Evolutionary conservation across 2,888 invertebrate genomes (phyloP), one percentile per base, ranked within the genome.

Genomic region (Cynaeus angustus): DNA sequence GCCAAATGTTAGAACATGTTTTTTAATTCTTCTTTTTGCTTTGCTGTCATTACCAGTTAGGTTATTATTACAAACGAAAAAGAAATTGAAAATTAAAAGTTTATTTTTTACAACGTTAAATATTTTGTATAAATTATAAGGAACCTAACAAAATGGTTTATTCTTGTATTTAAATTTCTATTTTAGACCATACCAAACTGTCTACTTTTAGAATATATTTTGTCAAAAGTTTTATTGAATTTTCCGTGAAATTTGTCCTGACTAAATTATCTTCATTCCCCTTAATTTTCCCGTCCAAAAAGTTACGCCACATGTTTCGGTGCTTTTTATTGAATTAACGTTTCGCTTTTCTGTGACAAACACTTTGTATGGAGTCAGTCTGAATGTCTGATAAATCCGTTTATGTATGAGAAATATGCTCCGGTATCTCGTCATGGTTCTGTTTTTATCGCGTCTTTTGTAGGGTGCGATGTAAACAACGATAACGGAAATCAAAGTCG

Each of bases 401-500:
- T 48, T 48, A 48, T 56, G 56, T 46, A 33, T 12, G 21, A 41
- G 30, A 53, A 64, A 64, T 56, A 14, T 56, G 45, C 38, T 48
- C 13, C 30, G 30, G 16, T 53, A 55, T 65, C 55, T 55, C 21
- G n/a, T 21, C 21, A 21, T 53, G 41, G 59, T 37, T 52, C 53
- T 59, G 65, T 59, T 69, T 69, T 69, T 69, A 69, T 66, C 59
- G 45, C 59, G 37, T 65, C 50, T 30, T 65, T 64, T 69, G 64
- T 65, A 33, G 65, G 14, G 12, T 9, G 13, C 26, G 66, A 70
- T 59, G 70, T 70, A 66, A 70, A 66, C 70, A 66, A 59, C 46
- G 53, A 66, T 66, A 53, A 65, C 70, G 46, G 65, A 70, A 70
- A 66, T 70, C 70, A 66, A 66, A 53, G 46, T 59, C 58, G 13